These are phyloP conservation scores for Drosophila ambigua DNA, from an alignment of 1,140 invertebrate species.

Conservation along the genomic window DNA sequence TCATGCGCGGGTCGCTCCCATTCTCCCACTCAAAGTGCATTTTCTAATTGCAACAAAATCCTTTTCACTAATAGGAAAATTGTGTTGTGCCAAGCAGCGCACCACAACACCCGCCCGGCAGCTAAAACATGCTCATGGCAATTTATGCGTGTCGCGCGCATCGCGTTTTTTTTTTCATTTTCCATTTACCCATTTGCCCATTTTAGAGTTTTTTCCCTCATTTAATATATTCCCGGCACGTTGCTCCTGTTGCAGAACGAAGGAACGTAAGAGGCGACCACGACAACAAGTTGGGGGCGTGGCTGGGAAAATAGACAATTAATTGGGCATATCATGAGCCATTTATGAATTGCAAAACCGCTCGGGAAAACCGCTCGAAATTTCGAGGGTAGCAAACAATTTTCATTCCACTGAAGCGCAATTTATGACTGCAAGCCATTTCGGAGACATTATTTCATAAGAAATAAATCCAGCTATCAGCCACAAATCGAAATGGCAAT, in stretches of 20 bases:
- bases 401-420: no score
- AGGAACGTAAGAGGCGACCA: background rate
- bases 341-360: constrained; percentile 7
- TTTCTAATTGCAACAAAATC: constrained; percentile 81
- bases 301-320: constrained; percentile 2
- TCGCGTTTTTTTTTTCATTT: constrained; percentile 33
- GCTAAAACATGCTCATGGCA: constrained; percentile 31
- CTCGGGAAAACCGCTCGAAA: background rate
- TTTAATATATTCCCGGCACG: constrained; percentile 28
- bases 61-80: constrained; percentile 74
- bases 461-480: constrained; percentile 5
- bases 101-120: background rate
- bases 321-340: background rate
- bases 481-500: constrained; percentile 29
- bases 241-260: background rate
- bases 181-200: background rate
- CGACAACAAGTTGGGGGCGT: background rate
- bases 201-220: constrained; percentile 1
- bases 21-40: constrained; percentile 57
- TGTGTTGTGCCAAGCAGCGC: constrained; percentile 59
- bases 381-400: background rate
- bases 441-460: no score
- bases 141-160: constrained; percentile 60
- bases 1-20: background rate
- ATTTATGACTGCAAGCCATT: background rate